These are phyloP conservation scores for Cardinalis cardinalis DNA, from an alignment of 2,113 vertebrate species.

Conservation along the genomic window DNA sequence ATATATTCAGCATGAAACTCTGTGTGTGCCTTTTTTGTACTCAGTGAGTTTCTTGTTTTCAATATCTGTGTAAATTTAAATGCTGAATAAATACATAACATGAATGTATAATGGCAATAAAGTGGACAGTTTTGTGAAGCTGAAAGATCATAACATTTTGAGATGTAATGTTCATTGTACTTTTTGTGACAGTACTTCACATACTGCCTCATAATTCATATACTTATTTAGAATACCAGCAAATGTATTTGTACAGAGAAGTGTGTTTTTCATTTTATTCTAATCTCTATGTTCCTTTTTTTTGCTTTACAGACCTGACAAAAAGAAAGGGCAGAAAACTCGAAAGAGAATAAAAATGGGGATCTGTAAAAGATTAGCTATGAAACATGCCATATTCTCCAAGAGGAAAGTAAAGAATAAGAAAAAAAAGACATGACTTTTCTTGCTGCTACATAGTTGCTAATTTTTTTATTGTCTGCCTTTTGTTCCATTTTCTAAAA, in stretches of 20 bases:
- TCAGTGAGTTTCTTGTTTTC: not conserved
- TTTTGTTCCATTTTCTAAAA: constrained; percentile 39
- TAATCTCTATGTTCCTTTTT: constrained; percentile 12
- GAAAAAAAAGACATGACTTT: constrained; percentile 29
- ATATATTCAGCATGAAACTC: not conserved
- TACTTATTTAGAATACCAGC: not conserved
- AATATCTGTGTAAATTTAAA: not conserved
- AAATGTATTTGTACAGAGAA: not conserved
- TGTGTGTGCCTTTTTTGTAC: not conserved
- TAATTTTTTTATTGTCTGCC: constrained; percentile 18
- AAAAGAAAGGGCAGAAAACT: constrained; percentile 60
- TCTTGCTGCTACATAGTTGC: constrained; percentile 15
- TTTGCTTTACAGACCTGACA: constrained; percentile 65
- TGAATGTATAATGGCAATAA: not conserved
- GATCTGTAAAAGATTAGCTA: not conserved
- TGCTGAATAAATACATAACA: not conserved
- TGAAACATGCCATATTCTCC: constrained; percentile 31
- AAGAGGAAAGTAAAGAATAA: constrained; percentile 60
- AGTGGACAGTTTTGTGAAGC: not conserved
- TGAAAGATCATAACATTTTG: not conserved
- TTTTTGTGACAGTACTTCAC: not conserved
- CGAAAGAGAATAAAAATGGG: constrained; percentile 28
- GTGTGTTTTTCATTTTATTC: constrained; percentile 11
- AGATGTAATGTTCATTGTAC: not conserved
- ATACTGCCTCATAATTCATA: not conserved